phyloP scores from a whole-genome alignment of 1,140 invertebrate genomes.

The Leguminivora glycinivorella region DNA sequence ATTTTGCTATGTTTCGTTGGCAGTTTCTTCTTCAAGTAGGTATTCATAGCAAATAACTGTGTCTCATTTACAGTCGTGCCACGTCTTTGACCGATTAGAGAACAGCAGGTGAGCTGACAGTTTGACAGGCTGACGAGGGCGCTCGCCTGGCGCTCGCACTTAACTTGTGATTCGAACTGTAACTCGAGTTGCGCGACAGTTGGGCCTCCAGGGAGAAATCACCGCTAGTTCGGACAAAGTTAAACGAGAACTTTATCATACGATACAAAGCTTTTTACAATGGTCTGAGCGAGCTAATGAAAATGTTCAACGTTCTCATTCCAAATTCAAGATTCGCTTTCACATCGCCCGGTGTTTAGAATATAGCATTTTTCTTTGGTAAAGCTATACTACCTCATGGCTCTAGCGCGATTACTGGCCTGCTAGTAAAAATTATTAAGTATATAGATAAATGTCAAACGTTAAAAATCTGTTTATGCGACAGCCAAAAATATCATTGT shows the following conservation, averaged over 20 bases:
- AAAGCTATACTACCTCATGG: too few species aligned
- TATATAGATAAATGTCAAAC: too few species aligned
- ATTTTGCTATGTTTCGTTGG: too few species aligned
- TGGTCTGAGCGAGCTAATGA: not conserved
- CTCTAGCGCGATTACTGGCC: too few species aligned
- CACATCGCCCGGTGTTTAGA: too few species aligned
- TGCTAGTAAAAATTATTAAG: too few species aligned
- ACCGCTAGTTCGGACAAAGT: not conserved
- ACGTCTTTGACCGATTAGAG: not conserved
- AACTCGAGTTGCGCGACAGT: not conserved
- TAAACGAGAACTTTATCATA: not conserved
- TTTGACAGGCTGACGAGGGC: slow-evolving; percentile 11
- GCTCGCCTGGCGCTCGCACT: not conserved
- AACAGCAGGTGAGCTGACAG: not conserved
- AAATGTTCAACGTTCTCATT: not conserved
- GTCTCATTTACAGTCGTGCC: not conserved
- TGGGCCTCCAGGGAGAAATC: not conserved
- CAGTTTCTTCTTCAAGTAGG: too few species aligned
- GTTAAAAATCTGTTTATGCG: too few species aligned
- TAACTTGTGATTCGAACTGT: slow-evolving; percentile 10
- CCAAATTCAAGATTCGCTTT: not conserved
- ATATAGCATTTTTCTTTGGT: too few species aligned
- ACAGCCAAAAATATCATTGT: too few species aligned
- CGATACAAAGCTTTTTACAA: too few species aligned
- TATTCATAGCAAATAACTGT: too few species aligned